Conservation (phyloP, 2,797 vertebrate species). For the Hemibagrus guttatus region DNA sequence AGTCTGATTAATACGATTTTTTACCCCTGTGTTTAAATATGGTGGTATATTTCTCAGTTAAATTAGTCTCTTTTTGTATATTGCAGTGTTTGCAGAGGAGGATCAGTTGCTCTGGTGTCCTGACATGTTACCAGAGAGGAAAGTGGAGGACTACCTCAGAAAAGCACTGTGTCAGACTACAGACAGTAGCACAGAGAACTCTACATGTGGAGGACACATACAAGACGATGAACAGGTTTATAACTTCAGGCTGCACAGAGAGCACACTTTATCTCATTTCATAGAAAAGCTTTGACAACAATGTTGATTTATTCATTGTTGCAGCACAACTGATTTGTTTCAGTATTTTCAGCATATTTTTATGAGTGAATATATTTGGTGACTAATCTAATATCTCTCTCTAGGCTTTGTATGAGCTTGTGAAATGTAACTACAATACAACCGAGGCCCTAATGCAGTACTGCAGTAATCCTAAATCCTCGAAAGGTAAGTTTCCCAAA, state of each 20-base stretch:
- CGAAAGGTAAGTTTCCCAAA: constrained; percentile 81
- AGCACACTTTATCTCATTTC: not conserved
- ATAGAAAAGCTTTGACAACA: not conserved
- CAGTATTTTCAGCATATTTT: not conserved
- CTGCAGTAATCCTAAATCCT: constrained; percentile 82
- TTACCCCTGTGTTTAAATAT: not conserved
- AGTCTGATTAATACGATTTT: not conserved
- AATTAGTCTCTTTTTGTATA: constrained; percentile 31
- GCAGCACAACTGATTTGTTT: not conserved
- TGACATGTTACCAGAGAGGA: constrained; percentile 82
- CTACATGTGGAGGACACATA: constrained; percentile 79
- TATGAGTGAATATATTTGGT: not conserved
- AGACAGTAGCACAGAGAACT: constrained; percentile 77
- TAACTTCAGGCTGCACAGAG: constrained; percentile 8
- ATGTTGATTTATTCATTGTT: not conserved
- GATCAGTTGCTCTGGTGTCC: constrained; percentile 95
- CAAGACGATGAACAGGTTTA: constrained; percentile 92
- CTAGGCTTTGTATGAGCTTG: constrained; percentile 91
- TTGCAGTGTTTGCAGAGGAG: constrained; percentile 88
- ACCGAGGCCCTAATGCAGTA: constrained; percentile 88
- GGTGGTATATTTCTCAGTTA: not conserved
- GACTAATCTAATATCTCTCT: constrained; percentile 9
- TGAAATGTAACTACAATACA: constrained; percentile 88
- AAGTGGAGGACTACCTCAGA: constrained; percentile 88
- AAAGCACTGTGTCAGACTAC: constrained; percentile 82